Conservation (phyloP, 2,888 invertebrate genomes). For the Allolobophora icterica region DNA sequence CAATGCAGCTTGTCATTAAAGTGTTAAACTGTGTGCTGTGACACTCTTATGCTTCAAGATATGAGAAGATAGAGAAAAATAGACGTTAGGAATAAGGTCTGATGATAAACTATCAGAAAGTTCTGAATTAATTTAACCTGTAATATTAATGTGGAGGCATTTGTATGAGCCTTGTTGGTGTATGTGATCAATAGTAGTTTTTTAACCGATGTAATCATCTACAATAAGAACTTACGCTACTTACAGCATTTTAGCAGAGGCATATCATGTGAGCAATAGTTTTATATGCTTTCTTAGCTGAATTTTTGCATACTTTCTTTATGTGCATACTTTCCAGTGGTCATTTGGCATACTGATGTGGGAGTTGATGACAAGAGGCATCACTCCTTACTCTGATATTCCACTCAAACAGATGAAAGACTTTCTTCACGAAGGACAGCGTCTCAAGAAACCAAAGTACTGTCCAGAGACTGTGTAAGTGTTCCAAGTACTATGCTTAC, state of each 20-base stretch:
- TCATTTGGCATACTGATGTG: conserved; percentile 67
- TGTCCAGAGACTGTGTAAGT: conserved; percentile 64
- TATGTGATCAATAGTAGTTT: neutral
- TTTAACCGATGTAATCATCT: neutral
- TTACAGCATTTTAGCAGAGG: neutral
- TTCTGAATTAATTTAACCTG: neutral
- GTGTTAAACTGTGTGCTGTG: too few species aligned
- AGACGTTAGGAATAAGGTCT: too few species aligned
- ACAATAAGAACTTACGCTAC: too few species aligned
- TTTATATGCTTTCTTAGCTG: neutral
- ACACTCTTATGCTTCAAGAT: too few species aligned
- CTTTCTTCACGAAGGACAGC: conserved; percentile 64
- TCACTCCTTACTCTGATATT: conserved; percentile 67
- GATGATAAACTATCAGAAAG: neutral
- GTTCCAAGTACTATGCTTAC: neutral
- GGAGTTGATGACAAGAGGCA: conserved; percentile 68
- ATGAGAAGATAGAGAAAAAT: too few species aligned
- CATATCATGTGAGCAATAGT: neutral
- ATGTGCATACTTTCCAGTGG: conserved; percentile 60
- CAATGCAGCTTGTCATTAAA: too few species aligned
- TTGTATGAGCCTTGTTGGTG: too few species aligned
- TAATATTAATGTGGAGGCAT: neutral
- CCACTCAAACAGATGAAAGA: conserved; percentile 67
- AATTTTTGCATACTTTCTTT: neutral
- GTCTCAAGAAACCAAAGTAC: conserved; percentile 67